Conservation (phyloP, 2,888 invertebrate genomes). For the Teleogryllus oceanicus region DNA sequence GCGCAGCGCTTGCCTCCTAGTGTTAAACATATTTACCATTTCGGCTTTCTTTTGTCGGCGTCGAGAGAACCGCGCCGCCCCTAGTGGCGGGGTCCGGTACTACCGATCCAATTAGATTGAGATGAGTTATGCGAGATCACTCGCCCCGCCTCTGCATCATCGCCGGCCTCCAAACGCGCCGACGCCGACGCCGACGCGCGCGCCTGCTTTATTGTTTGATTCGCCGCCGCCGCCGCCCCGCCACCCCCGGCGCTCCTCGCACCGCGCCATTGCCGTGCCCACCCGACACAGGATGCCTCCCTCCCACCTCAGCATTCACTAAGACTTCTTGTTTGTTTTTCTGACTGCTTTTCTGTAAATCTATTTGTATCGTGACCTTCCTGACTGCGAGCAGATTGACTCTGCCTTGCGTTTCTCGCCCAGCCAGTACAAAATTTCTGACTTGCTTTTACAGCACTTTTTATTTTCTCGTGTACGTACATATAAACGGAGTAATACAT, state of each 20-base stretch:
- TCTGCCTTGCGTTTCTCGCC: too few species aligned
- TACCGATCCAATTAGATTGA: conserved; percentile 18
- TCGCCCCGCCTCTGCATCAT: conserved; percentile 9
- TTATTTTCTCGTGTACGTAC: too few species aligned
- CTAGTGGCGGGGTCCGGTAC: background rate
- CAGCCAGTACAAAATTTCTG: too few species aligned
- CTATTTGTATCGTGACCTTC: too few species aligned
- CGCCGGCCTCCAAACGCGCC: conserved; percentile 11
- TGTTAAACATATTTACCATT: conserved; percentile 18
- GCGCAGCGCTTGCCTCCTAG: conserved; percentile 1
- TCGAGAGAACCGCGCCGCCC: conserved; percentile 11
- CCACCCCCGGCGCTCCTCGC: background rate
- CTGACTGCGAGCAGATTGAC: too few species aligned
- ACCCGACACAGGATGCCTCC: too few species aligned
- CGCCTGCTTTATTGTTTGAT: conserved; percentile 3
- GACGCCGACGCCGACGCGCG: background rate
- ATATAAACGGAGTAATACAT: too few species aligned
- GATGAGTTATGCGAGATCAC: background rate
- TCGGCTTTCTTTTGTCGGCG: conserved; percentile 18
- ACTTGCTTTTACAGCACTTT: too few species aligned
- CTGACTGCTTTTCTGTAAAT: too few species aligned
- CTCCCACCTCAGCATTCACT: too few species aligned
- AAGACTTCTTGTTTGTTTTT: too few species aligned
- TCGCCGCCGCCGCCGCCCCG: background rate
- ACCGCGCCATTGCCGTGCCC: background rate